Percentiles rank a stretch among this genome's conserved stretches.
Conservation (phyloP, 2,888 invertebrate species). For the Teinopalpus imperialis region DNA sequence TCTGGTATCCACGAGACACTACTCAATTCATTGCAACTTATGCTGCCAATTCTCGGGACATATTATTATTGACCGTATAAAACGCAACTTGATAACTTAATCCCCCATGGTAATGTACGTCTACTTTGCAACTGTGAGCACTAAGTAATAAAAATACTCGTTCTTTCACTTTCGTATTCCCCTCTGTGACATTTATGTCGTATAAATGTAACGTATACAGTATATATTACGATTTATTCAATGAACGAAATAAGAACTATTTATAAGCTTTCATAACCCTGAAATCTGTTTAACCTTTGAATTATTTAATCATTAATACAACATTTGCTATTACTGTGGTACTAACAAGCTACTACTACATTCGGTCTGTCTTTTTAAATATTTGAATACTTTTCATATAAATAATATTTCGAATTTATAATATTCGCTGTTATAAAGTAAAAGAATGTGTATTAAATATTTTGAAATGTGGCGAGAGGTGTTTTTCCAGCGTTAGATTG, state of each 20-base stretch:
- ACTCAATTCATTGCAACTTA: constrained; percentile 15
- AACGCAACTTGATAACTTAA: constrained; percentile 62
- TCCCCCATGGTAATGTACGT: constrained; percentile 43
- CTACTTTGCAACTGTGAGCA: constrained; percentile 32
- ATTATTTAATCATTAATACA: too few species aligned
- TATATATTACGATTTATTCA: constrained; percentile 13
- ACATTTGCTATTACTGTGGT: too few species aligned
- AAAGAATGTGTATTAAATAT: too few species aligned
- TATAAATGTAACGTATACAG: constrained; percentile 24
- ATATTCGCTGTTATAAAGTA: too few species aligned
- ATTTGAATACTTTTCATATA: too few species aligned
- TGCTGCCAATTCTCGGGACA: constrained; percentile 39
- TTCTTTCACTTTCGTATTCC: constrained; percentile 23
- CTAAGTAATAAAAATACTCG: constrained; percentile 34
- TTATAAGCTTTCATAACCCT: background rate
- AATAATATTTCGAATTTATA: too few species aligned
- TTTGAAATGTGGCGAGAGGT: too few species aligned
- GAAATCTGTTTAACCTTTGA: too few species aligned
- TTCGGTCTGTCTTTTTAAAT: too few species aligned
- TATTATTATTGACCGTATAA: constrained; percentile 55
- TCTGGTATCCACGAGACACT: constrained; percentile 4
- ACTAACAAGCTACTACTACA: too few species aligned
- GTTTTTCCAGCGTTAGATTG: too few species aligned
- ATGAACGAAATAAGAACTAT: too few species aligned
- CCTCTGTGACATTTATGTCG: constrained; percentile 28